Percentiles rank a stretch among this genome's conserved stretches.
Evolutionary conservation across 2,888 invertebrate species (phyloP).

Genomic region (Melolontha melolontha): DNA sequence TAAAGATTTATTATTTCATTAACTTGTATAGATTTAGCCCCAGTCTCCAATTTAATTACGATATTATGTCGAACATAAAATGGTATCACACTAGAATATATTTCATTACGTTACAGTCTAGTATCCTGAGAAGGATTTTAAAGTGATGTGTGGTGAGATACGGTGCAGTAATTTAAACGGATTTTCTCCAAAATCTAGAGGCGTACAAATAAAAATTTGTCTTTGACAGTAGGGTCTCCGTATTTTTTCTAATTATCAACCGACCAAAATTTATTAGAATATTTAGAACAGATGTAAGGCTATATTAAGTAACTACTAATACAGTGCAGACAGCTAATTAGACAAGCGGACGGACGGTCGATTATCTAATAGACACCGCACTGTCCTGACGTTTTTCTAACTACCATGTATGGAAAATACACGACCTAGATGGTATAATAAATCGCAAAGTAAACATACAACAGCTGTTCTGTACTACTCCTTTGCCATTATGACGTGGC

Average conservation of each 20-base stretch:
- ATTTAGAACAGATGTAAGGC: not conserved
- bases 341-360: slow-evolving; percentile 22
- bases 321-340: slow-evolving; percentile 13
- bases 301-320: not conserved
- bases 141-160: no score
- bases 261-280: not conserved
- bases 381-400: slow-evolving; percentile 19
- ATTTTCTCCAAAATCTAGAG: no score
- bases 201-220: no score
- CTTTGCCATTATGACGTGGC: not conserved
- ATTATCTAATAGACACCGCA: slow-evolving; percentile 20
- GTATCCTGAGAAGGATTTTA: no score
- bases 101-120: no score
- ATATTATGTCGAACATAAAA: no score
- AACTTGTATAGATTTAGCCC: no score
- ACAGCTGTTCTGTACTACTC: slow-evolving; percentile 10
- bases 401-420: slow-evolving; percentile 20
- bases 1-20: no score
- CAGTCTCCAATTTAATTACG: no score
- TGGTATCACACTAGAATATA: no score
- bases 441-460: not conserved
- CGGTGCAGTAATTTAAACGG: no score
- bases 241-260: not conserved
- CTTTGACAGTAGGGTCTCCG: no score
- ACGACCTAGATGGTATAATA: slow-evolving; percentile 18